Evolutionary conservation across 1,140 invertebrate species (phyloP), one percentile per base, ranked within the genome.

Genomic region (Tribolium castaneum): DNA sequence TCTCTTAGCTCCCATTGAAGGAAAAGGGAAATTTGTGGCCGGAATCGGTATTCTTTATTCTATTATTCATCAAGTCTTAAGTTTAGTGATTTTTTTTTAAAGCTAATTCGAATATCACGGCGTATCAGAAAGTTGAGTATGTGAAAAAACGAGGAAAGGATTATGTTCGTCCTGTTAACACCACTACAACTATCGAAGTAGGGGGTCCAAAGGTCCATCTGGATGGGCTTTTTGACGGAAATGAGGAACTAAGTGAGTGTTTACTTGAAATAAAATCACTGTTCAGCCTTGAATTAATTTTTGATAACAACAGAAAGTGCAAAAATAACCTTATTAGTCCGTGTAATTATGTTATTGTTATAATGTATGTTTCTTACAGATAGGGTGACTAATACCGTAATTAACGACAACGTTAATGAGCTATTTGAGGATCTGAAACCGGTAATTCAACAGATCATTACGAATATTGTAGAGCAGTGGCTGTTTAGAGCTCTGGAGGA

Each of bases 341-440:
- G 5, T 13, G 9, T 16, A 10, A 71, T 50, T 71, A 30, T 6
- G 25, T 30, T 30, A 30, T 30, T 30, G 25, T 30, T 30, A 30
- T 6, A 30, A 30, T 30, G 25, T 30, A 30, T 13, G 34, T 51
- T 62, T 51, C 12, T 83, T 82, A 77, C 59, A 84, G 83, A 71
- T 79, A 62, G 75, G 22, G 78, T 79, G 13, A 83, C 82, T 1
- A 84, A 84, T 52, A 79, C 78, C n/a, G 77, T 82, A 1, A 83
- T 84, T 30, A 84, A 80, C 62, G 81, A 83, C 25, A 83, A 84
- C 30, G 78, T 81, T 10, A 78, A 83, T 51, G 80, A 80, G 22
- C 45, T 84, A 22, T 81, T 84, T 51, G 76, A 79, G 62, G 83
- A 84, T 12, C 19, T 84, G n/a, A 81, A 80, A 50, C 83, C 83